These are phyloP conservation scores for Cyphomyrmex costatus DNA, from an alignment of 1,140 invertebrate species.

Conservation along the genomic window DNA sequence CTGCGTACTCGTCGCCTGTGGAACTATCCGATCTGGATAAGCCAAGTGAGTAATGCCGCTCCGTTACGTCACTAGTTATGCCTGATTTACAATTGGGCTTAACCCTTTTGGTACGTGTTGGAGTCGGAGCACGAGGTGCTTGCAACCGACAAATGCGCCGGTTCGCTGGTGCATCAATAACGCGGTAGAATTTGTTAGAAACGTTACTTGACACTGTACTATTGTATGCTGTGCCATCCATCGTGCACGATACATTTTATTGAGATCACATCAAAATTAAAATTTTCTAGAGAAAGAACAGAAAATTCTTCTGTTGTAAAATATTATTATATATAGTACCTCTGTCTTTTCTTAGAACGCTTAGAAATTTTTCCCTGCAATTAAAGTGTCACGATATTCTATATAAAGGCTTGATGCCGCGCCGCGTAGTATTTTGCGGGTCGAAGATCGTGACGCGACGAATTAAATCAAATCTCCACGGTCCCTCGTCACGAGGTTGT, in stretches of 20 bases:
- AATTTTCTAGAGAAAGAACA: not conserved
- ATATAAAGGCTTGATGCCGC: no score
- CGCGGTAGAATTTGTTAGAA: conserved; percentile 4
- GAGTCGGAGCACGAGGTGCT: not conserved
- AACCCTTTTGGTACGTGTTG: not conserved
- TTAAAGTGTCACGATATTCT: not conserved
- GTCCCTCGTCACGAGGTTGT: conserved; percentile 49
- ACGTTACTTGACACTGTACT: no score
- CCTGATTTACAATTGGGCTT: conserved; percentile 37
- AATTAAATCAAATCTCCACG: conserved; percentile 55
- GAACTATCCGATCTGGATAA: conserved; percentile 83
- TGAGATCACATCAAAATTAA: not conserved
- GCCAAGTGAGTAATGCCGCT: conserved; percentile 81
- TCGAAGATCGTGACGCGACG: conserved; percentile 43
- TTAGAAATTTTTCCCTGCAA: not conserved
- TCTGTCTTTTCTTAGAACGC: not conserved
- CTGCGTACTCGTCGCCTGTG: conserved; percentile 74
- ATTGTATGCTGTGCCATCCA: no score
- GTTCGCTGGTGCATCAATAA: not conserved
- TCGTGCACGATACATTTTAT: not conserved
- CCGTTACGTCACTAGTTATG: conserved; percentile 68
- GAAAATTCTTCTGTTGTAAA: not conserved
- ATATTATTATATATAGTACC: no score
- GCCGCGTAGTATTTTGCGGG: not conserved
- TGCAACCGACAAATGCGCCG: not conserved